These are phyloP conservation scores for Lophotriccus pileatus DNA, from an alignment of 2,797 vertebrate species.

Conservation along the genomic window DNA sequence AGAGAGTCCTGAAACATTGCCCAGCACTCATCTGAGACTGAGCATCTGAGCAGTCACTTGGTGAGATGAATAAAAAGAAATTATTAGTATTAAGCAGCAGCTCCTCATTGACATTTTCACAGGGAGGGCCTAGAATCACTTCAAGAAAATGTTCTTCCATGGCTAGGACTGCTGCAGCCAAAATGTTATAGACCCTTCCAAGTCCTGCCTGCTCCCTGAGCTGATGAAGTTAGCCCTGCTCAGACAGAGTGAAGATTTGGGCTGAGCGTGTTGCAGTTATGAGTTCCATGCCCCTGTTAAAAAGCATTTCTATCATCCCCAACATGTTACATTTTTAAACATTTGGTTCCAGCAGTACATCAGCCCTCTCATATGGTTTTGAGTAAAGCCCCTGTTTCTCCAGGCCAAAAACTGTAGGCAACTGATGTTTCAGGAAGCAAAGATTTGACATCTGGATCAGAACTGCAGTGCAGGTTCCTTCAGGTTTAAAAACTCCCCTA, in stretches of 20 bases:
- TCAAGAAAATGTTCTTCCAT: background rate
- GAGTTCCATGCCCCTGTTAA: background rate
- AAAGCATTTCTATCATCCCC: background rate
- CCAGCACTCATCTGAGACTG: background rate
- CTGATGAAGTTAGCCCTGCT: background rate
- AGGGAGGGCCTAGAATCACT: background rate
- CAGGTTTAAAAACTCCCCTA: background rate
- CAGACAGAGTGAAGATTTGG: background rate
- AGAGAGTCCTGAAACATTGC: background rate
- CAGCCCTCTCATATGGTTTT: slow-evolving; percentile 51
- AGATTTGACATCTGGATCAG: slow-evolving; percentile 56
- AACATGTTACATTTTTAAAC: background rate
- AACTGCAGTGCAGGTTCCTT: background rate
- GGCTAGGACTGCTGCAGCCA: background rate
- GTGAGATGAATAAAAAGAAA: background rate
- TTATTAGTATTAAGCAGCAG: background rate
- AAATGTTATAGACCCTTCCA: background rate
- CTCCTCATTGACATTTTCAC: background rate
- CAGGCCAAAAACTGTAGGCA: slow-evolving; percentile 28
- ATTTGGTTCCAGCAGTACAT: slow-evolving; percentile 29
- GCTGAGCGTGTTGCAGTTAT: background rate
- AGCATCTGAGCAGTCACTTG: background rate
- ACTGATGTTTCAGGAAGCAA: slow-evolving; percentile 39
- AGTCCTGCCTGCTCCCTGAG: background rate
- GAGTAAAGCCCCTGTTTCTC: slow-evolving; percentile 22